Base-by-base conservation (phyloP, 2,888 invertebrate genomes). In the Microctonus aethiopoides region DNA sequence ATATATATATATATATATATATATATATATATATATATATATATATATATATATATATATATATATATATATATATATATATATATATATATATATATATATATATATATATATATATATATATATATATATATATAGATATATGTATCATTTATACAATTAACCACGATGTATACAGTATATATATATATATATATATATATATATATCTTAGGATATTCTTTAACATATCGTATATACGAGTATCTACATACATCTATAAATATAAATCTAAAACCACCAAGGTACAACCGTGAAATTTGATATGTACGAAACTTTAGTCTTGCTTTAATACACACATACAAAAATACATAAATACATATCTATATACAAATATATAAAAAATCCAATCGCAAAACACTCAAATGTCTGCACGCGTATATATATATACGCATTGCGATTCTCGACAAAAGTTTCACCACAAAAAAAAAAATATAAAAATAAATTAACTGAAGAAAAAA, bases 381-480 rank as follows among this genome's bases (percentile, higher is more conserved):
- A 59, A 57, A 57, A 29, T 57, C 32, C 5, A 29, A 32, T n/a
- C 9, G 16, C 46, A 46, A 39, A 39, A 46, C 46, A 16, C 46
- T 46, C 16, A 7, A 46, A 46, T 46, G 9, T 46, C 46, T 46
- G 16, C 46, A 46, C 46, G 46, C 26, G 26, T 54, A 22, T 1
- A 10, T 24, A 10, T 24, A 32, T 20, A 57, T 57, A 16, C 11
- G 29, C 20, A n/a, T 16, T 32, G n/a, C n/a, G 20, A 57, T 77
- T 71, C 73, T 78, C 78, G 77, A 76, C 76, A 75, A 77, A 81
- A 81, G 79, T 79, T 79, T 75, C 73, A 76, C 79, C 71, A 75
- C 73, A 76, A 75, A 60, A 59, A 59, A 56, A 62, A 64, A 32
- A 54, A 46, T 36, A 36, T 61, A 11, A 11, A 39, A 64, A 52